Base-by-base conservation (phyloP, 2,888 invertebrate genomes). In the Parnassius glacialis region DNA sequence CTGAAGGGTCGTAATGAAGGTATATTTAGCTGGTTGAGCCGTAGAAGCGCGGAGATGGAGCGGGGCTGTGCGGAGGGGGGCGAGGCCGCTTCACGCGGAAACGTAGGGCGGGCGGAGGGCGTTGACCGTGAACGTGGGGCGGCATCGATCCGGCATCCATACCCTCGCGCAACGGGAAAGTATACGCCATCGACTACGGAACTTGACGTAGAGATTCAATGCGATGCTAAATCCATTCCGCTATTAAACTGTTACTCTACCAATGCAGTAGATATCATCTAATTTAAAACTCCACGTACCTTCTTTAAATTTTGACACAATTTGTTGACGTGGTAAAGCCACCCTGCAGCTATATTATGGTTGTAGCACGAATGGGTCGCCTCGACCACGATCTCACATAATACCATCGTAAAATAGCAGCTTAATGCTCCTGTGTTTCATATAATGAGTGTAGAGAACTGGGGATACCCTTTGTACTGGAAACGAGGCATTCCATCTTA, bases 61-160 rank as follows among this genome's bases (percentile, higher is more conserved):
- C 63, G 47, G 67, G 62, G 66, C 62, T 45, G 67, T 62, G 66
- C 65, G 67, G 64, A 62, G 63, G 74, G 69, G 76, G 74, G 69
- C 76, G 72, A 79, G 79, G 77, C 12, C 44, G 56, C 50, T 48
- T 80, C 86, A 89, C 88, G 87, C 89, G 90, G 90, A 90, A 90
- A 83, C 87, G 83, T 85, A 89, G 89, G 90, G 90, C 90, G 90
- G 90, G 89, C 87, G 89, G 85, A 90, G 91, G 91, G 88, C 91
- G 91, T 80, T 90, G 91, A 91, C 91, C 91, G 91, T 90, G 91
- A 90, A 90, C 89, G 84, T 87, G 87, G 88, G 88, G 87, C 87
- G 87, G 85, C 80, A 90, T 89, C 87, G 90, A 89, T 90, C 85
- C 78, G 69, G 72, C 80, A 70, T 79, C 90, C 90, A 90, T 91